Evolutionary conservation across 2,888 invertebrate genomes (phyloP).

Genomic region (Crematogaster levior): DNA sequence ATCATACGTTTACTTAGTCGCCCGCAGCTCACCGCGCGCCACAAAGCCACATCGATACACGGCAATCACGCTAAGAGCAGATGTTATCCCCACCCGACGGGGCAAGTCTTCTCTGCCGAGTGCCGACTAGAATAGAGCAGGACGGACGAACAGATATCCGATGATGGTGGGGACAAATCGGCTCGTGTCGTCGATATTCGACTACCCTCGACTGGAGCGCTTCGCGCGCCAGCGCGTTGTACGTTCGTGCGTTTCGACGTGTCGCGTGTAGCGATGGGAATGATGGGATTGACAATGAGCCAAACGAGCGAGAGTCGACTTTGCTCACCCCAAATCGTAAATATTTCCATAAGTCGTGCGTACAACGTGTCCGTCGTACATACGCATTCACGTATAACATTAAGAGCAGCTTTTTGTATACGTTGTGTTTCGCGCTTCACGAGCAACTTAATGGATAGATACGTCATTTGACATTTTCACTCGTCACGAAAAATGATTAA

Average conservation of each 20-base stretch:
- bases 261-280: slow-evolving; percentile 21
- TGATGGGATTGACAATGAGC: not conserved
- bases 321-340: not conserved
- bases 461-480: too few relatives aligned
- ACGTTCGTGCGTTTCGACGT: not conserved
- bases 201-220: slow-evolving; percentile 10
- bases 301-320: not conserved
- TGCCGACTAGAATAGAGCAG: slow-evolving; percentile 13
- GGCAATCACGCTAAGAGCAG: slow-evolving; percentile 84
- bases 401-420: too few relatives aligned
- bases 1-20: slow-evolving; percentile 79
- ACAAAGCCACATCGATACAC: slow-evolving; percentile 84
- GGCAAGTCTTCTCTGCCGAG: slow-evolving; percentile 25
- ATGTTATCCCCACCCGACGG: slow-evolving; percentile 80
- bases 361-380: too few relatives aligned
- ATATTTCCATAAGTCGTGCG: slow-evolving; percentile 13
- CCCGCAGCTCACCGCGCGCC: slow-evolving; percentile 77
- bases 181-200: slow-evolving; percentile 71
- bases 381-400: too few relatives aligned
- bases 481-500: too few relatives aligned
- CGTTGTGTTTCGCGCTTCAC: too few relatives aligned
- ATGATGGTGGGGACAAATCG: slow-evolving; percentile 59
- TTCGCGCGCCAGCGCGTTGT: not conserved
- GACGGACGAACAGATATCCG: slow-evolving; percentile 52
- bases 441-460: too few relatives aligned